Evolutionary conservation across 2,797 vertebrate species (phyloP).

Genomic region (Bucorvus abyssinicus): DNA sequence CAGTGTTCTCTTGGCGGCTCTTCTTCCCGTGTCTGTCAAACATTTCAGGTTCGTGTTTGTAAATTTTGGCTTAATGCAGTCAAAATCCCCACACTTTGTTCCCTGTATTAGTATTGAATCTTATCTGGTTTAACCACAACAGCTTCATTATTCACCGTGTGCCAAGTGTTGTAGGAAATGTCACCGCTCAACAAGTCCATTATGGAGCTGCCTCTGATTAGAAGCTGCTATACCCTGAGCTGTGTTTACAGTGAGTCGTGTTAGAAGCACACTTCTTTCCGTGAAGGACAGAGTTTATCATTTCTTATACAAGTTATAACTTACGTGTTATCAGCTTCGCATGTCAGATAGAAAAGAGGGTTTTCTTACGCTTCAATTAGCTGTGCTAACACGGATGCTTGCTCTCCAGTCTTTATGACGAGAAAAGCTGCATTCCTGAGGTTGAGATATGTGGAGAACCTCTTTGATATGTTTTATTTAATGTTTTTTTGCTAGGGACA

Average conservation of each 20-base stretch:
- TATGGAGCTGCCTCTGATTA: conserved; percentile 51
- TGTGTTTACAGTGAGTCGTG: conserved; percentile 53
- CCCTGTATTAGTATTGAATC: conserved; percentile 2
- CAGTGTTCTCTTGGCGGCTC: not conserved
- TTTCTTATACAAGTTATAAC: conserved; percentile 53
- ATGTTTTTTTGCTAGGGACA: not conserved
- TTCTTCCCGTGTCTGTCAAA: conserved; percentile 14
- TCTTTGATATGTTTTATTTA: conserved; percentile 28
- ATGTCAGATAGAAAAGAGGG: conserved; percentile 12
- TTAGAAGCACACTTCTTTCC: conserved; percentile 48
- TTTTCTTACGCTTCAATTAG: conserved; percentile 47
- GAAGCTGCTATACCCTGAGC: conserved; percentile 28
- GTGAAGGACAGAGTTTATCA: conserved; percentile 63
- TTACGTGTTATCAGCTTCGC: conserved; percentile 29
- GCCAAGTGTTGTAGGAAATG: conserved; percentile 42
- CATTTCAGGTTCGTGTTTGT: conserved; percentile 41
- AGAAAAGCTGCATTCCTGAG: conserved; percentile 46
- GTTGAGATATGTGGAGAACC: conserved; percentile 11
- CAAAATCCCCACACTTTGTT: conserved; percentile 6
- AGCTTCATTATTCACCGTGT: not conserved
- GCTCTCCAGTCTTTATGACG: not conserved
- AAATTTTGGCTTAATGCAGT: conserved; percentile 40
- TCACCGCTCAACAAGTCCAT: conserved; percentile 57
- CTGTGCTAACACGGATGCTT: not conserved
- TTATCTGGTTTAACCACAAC: conserved; percentile 48